phyloP scores from a whole-genome alignment of 2,888 invertebrate genomes.

The Drosophila melanosoma region DNA sequence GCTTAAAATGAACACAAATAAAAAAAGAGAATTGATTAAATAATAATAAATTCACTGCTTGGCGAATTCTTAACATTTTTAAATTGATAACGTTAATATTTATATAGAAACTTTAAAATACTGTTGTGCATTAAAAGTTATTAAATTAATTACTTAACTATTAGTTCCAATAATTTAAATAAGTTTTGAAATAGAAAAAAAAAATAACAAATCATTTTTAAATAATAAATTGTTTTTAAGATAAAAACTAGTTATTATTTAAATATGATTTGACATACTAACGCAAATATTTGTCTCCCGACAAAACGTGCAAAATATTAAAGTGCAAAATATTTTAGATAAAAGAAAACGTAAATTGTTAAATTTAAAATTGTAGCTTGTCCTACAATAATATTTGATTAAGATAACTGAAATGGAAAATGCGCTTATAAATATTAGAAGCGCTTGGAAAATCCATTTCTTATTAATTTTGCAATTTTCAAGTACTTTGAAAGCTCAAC shows the following conservation, averaged over 20 bases:
- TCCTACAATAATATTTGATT: background rate
- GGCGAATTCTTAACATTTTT: background rate
- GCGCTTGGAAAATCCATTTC: background rate
- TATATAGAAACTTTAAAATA: background rate
- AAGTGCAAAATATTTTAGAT: background rate
- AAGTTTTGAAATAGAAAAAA: background rate
- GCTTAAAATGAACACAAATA: background rate
- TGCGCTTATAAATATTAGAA: background rate
- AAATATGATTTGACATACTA: background rate
- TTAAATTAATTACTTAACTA: background rate
- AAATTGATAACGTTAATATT: background rate
- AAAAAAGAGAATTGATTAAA: background rate
- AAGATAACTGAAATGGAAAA: background rate
- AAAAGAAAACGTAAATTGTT: background rate
- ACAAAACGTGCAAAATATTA: background rate
- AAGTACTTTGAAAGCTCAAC: background rate
- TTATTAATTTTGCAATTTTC: background rate
- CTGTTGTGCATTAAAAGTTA: background rate
- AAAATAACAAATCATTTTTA: background rate
- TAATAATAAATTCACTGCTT: background rate
- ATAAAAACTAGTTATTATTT: background rate
- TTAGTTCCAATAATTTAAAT: background rate
- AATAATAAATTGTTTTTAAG: too few relatives aligned
- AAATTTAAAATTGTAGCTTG: background rate
- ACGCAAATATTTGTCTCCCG: background rate